These are phyloP conservation scores for Ceratina calcarata DNA, from an alignment of 1,140 invertebrate genomes.

Conservation along the genomic window DNA sequence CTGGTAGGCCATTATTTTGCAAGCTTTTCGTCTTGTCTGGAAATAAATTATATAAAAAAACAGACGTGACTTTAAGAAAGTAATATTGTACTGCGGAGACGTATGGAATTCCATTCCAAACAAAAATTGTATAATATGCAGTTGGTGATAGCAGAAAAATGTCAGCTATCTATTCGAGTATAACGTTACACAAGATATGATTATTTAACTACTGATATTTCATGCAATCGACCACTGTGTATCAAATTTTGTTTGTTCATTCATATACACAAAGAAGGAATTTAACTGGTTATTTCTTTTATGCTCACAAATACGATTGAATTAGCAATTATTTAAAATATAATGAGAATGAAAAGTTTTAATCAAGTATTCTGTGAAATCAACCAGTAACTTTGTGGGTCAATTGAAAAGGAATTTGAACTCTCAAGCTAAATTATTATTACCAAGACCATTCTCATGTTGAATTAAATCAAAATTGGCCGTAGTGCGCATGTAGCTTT, in stretches of 20 bases:
- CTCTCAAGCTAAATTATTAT: conserved; percentile 50
- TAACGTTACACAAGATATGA: conserved; percentile 24
- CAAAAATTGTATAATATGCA: conserved; percentile 12
- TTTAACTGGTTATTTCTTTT: conserved; percentile 1
- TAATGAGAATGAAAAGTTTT: neutral
- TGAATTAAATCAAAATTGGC: conserved; percentile 32
- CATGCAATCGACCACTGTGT: neutral
- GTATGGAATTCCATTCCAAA: neutral
- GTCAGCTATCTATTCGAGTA: conserved; percentile 20
- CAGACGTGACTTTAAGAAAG: neutral
- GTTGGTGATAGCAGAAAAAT: conserved; percentile 10
- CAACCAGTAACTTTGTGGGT: conserved; percentile 61
- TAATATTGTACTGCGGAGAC: neutral
- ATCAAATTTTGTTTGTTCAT: conserved; percentile 31
- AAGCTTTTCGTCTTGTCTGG: conserved; percentile 45
- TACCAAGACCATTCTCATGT: conserved; percentile 42
- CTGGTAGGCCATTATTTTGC: conserved; percentile 55
- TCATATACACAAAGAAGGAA: neutral
- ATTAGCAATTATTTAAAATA: neutral
- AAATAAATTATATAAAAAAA: conserved; percentile 21
- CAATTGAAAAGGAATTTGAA: conserved; percentile 60
- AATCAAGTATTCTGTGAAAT: conserved; percentile 48
- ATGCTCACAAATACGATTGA: neutral
- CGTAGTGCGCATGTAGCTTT: conserved; percentile 4
- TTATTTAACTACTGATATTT: conserved; percentile 28